Evolutionary conservation across 2,888 invertebrate species (phyloP).

Genomic region (Thera britannica): DNA sequence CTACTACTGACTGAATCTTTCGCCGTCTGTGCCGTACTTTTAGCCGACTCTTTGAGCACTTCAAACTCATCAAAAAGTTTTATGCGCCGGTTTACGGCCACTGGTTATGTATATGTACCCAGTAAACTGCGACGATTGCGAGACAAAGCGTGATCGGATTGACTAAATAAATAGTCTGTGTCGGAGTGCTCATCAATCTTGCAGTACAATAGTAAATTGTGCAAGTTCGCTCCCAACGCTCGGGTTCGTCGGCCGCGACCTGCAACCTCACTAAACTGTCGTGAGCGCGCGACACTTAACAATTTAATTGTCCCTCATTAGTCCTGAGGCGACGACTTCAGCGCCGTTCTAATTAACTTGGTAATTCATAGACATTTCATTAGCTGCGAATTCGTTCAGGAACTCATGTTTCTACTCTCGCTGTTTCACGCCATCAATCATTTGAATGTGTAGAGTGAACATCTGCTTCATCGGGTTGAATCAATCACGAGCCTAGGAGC

Average conservation of each 20-base stretch:
- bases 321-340: constrained; percentile 70
- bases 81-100: constrained; percentile 68
- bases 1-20: constrained; percentile 55
- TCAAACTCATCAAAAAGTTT: constrained; percentile 60
- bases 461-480: constrained; percentile 66
- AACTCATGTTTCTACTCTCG: constrained; percentile 49
- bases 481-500: constrained; percentile 69
- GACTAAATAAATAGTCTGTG: constrained; percentile 79
- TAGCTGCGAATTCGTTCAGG: constrained; percentile 52
- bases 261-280: constrained; percentile 77
- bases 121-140: constrained; percentile 76
- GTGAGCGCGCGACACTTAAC: constrained; percentile 75
- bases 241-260: constrained; percentile 75
- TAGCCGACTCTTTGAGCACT: constrained; percentile 38
- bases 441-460: constrained; percentile 56
- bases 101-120: constrained; percentile 67
- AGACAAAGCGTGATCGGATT: constrained; percentile 81
- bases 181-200: constrained; percentile 79
- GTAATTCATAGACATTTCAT: constrained; percentile 73
- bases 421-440: constrained; percentile 63
- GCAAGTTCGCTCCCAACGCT: constrained; percentile 64
- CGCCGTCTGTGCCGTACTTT: constrained; percentile 30
- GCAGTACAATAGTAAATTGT: constrained; percentile 74
- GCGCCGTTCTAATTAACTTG: constrained; percentile 71
- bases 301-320: constrained; percentile 82